Evolutionary conservation across 2,888 invertebrate genomes (phyloP).

Genomic region (Sminthurides aquaticus): DNA sequence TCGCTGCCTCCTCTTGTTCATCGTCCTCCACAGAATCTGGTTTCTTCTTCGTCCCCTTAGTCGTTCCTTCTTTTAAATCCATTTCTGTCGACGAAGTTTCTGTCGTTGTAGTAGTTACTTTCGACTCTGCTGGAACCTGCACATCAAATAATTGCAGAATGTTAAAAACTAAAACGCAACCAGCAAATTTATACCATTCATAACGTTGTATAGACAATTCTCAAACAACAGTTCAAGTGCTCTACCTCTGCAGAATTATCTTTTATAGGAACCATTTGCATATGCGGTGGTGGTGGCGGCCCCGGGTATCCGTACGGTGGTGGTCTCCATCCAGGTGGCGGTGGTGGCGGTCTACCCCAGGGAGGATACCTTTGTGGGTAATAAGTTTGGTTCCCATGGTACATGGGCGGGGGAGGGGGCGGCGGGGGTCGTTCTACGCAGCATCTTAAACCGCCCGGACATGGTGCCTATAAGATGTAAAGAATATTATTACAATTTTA

Average conservation of each 20-base stretch:
- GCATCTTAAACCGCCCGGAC: slow-evolving; percentile 29
- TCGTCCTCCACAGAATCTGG: slow-evolving; percentile 18
- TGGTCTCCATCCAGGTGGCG: slow-evolving; percentile 10
- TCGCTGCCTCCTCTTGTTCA: slow-evolving; percentile 14
- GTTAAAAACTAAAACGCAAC: no score
- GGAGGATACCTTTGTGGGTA: slow-evolving; percentile 6
- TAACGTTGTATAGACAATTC: no score
- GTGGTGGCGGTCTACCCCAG: slow-evolving; percentile 13
- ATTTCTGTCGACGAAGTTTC: neutral
- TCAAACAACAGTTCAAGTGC: no score
- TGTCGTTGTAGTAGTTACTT: neutral
- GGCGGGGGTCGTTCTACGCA: slow-evolving; percentile 27
- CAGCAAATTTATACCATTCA: no score
- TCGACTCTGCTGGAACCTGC: neutral
- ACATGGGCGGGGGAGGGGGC: slow-evolving; percentile 9
- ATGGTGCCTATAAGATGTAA: slow-evolving; percentile 21
- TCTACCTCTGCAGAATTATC: neutral
- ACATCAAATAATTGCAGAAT: no score
- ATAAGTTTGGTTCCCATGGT: slow-evolving; percentile 8
- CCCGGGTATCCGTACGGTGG: slow-evolving; percentile 6
- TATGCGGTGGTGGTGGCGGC: slow-evolving; percentile 13
- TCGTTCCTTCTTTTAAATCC: neutral
- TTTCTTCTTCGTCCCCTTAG: slow-evolving; percentile 4
- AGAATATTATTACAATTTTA: no score
- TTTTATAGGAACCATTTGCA: neutral